These are phyloP conservation scores for Pyrgus malvae DNA, from an alignment of 2,888 invertebrate genomes.

Conservation along the genomic window DNA sequence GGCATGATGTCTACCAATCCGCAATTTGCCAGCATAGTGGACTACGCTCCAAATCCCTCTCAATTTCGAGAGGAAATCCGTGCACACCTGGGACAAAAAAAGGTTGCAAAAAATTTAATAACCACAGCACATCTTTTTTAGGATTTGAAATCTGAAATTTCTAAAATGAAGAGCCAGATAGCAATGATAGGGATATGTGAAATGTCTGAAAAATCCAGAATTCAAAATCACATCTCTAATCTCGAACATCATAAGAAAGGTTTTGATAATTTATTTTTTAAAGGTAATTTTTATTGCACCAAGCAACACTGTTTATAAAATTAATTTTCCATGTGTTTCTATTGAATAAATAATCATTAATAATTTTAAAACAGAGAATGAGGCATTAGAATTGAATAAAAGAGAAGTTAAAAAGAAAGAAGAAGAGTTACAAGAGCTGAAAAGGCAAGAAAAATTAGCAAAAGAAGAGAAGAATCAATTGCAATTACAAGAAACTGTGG, in stretches of 20 bases:
- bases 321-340: not conserved
- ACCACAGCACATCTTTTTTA: conserved; percentile 34
- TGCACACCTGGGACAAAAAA: too few species aligned
- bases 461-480: conserved; percentile 45
- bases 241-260: conserved; percentile 48
- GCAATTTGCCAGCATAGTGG: too few species aligned
- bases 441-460: conserved; percentile 46
- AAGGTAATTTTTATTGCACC: not conserved
- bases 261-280: conserved; percentile 39
- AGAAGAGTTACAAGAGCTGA: conserved; percentile 45
- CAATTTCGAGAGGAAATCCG: too few species aligned
- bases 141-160: conserved; percentile 52
- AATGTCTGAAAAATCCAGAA: conserved; percentile 56
- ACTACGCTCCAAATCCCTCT: too few species aligned
- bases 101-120: too few species aligned
- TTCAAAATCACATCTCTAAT: conserved; percentile 43
- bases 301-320: too few species aligned
- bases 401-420: conserved; percentile 52
- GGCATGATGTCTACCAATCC: too few species aligned
- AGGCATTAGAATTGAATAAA: conserved; percentile 40
- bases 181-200: conserved; percentile 58
- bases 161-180: conserved; percentile 49
- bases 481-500: conserved; percentile 43
- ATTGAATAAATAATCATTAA: not conserved
- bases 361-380: conserved; percentile 16